Base-by-base conservation (phyloP, 2,113 vertebrate species). In the Cinclus mexicanus region DNA sequence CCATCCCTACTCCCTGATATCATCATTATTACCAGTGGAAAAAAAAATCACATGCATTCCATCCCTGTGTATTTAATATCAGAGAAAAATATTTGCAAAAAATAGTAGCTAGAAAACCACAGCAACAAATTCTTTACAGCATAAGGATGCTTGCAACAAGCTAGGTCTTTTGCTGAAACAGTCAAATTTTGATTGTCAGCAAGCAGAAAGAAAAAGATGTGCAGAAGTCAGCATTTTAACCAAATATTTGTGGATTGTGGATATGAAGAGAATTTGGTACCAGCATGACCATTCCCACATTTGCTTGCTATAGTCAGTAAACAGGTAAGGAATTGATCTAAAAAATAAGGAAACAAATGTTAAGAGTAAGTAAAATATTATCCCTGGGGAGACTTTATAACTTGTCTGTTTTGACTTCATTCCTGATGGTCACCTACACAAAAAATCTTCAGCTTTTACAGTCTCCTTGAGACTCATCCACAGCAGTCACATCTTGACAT, bases 181-280 rank as follows among this genome's bases (percentile, higher is more conserved):
- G 7, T 6, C 11, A 64, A 46, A 71, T 64, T 63, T 68, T 68
- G 3, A 37, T 46, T 72, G 12, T 5, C 22, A 53, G 9, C 4
- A 70, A 64, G 10, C 6, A 42, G 20, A 39, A 29, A 44, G 28
- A 53, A 41, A 2, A 59, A 9, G 14, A 78, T 49, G 42, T 65
- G 25, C 14, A 67, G n/a, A 78, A 41, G 20, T 41, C 31, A 76
- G 13, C 8, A 3, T 29, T 53, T 14, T 47, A 77, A 65, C 8
- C 26, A 65, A 50, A 33, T 64, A 47, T 35, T 24, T 0, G 7
- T 41, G 9, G 28, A 76, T 56, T 0, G 0, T 13, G 22, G 1
- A 14, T 64, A 15, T 44, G 8, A 83, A 86, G 4, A 46, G 4
- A 68, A 42, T 10, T 10, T 63, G 17, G 14, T 67, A 15, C 4